Base-by-base conservation (phyloP, 2,888 invertebrate species). In the Acleris emargana region DNA sequence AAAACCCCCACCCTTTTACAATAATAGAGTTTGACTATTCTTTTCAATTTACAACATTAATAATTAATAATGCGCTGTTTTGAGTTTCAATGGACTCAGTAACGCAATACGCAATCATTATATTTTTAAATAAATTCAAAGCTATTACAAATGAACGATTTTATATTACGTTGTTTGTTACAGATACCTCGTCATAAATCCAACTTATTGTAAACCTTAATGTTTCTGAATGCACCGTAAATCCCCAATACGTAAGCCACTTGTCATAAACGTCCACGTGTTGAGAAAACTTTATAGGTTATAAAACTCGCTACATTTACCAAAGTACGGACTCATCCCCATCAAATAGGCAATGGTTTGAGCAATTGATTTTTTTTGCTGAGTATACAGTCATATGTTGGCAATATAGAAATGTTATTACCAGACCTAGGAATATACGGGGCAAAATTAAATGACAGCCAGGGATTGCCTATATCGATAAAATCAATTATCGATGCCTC, bases 181-280 rank as follows among this genome's bases (percentile, higher is more conserved):
- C 16, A 45, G n/a, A 43, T 43, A 7, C n/a, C 45, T 6, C n/a
- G n/a, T 7, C 45, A 45, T n/a, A 45, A 17, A n/a, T n/a, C 7
- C 7, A 7, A 45, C 45, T 45, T 17, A 45, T 16, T 45, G 17
- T 17, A n/a, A 18, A 18, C 25, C 28, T 28, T 53, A 52, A 28
- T 43, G 28, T 25, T 18, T 18, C 20, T 20, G 9, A 47, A 25
- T 45, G n/a, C 49, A 61, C 32, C 32, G 45, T 63, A 63, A 63
- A 47, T 16, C 58, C 32, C 51, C 54, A 57, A 62, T 52, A 63
- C 57, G 52, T 45, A 32, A 17, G 52, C 52, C 52, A 53, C 58
- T 63, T 47, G 47, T 58, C 63, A 63, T 63, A 63, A 63, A 58
- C 63, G 32, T 52, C 58, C 32, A 63, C 58, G 52, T 63, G 63